Evolutionary conservation across 2,113 vertebrate species (phyloP).

Genomic region (Nicator chloris): DNA sequence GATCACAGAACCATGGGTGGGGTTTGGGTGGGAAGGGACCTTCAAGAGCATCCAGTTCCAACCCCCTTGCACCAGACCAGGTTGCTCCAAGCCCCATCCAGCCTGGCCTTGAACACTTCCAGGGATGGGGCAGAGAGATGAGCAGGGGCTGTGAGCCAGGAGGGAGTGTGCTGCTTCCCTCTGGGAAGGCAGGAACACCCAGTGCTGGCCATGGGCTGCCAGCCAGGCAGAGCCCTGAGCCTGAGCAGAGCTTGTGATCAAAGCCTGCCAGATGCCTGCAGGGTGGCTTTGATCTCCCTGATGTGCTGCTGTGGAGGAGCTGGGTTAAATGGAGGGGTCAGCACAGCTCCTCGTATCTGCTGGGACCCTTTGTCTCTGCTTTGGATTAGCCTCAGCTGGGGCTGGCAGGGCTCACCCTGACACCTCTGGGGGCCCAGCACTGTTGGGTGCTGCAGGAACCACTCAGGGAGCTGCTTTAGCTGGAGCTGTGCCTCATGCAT

Average conservation of each 20-base stretch:
- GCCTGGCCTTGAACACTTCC: not conserved
- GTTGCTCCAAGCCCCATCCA: not conserved
- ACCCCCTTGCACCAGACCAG: not conserved
- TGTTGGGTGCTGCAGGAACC: not conserved
- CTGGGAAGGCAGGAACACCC: not conserved
- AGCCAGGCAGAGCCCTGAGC: not conserved
- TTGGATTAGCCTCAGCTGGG: not conserved
- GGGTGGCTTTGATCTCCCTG: constrained; percentile 14
- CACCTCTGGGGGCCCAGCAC: not conserved
- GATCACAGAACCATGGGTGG: not conserved
- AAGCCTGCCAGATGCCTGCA: not conserved
- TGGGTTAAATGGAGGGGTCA: not conserved
- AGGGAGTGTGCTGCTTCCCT: not conserved
- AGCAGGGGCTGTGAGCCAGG: not conserved
- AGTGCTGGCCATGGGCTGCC: not conserved
- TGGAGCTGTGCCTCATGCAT: not conserved
- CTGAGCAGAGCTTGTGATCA: constrained; percentile 16
- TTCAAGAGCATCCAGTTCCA: not conserved
- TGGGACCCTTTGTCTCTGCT: not conserved
- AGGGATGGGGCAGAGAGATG: not conserved
- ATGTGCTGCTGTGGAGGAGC: not conserved
- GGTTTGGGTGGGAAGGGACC: not conserved
- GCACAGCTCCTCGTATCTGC: not conserved
- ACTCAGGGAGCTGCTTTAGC: not conserved
- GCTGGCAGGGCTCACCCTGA: not conserved